These are phyloP conservation scores for Potamilus streckersoni DNA, from an alignment of 1,140 invertebrate genomes.

Conservation along the genomic window DNA sequence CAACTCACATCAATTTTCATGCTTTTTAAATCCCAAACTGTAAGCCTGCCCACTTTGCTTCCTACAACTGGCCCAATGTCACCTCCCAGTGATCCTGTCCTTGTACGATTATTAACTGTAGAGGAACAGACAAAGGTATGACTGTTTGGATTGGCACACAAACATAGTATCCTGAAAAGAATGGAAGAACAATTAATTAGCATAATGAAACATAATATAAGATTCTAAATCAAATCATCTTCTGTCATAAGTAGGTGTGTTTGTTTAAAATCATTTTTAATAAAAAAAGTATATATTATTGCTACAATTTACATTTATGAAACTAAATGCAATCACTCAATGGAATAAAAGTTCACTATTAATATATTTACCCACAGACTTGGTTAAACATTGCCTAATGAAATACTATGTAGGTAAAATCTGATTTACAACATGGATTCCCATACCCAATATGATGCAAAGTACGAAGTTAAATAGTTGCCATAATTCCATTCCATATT, in stretches of 20 bases:
- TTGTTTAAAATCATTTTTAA: neutral
- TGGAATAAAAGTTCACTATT: too few species aligned
- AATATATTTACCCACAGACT: too few species aligned
- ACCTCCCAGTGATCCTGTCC: slow-evolving; percentile 29
- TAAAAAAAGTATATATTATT: neutral
- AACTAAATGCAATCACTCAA: too few species aligned
- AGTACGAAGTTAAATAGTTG: too few species aligned
- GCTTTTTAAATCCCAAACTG: slow-evolving; percentile 76
- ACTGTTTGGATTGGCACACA: slow-evolving; percentile 73
- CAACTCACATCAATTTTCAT: slow-evolving; percentile 73
- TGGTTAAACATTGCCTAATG: too few species aligned
- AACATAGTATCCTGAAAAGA: slow-evolving; percentile 68
- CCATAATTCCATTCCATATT: too few species aligned
- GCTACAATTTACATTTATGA: too few species aligned
- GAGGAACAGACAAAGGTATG: slow-evolving; percentile 74
- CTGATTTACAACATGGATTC: too few species aligned
- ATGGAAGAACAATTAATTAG: neutral
- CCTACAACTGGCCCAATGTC: slow-evolving; percentile 43
- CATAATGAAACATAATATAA: neutral
- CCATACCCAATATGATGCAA: too few species aligned
- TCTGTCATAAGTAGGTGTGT: neutral
- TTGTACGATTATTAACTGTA: slow-evolving; percentile 54
- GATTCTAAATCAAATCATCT: neutral
- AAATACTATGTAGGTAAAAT: too few species aligned
- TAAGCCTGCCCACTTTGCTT: slow-evolving; percentile 67